Evolutionary conservation across 2,888 invertebrate genomes (phyloP).

Genomic region (Drosophila diplacantha): DNA sequence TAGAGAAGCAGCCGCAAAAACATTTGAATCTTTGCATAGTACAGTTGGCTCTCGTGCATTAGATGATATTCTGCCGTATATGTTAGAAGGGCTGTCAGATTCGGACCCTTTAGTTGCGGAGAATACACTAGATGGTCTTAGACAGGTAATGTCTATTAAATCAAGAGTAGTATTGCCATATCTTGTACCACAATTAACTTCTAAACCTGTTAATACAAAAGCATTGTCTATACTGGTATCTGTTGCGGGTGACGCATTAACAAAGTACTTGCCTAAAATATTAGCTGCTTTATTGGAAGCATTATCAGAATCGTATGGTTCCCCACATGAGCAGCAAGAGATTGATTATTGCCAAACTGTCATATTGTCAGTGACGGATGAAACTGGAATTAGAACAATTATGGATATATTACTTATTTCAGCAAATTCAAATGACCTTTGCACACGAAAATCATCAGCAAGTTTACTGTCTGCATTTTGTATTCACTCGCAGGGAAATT

Average conservation of each 20-base stretch:
- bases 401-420: constrained; percentile 91
- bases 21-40: constrained; percentile 96
- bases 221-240: constrained; percentile 95
- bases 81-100: constrained; percentile 87
- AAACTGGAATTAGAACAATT: constrained; percentile 90
- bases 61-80: constrained; percentile 96
- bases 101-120: constrained; percentile 89
- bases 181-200: constrained; percentile 95
- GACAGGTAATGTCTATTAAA: constrained; percentile 98
- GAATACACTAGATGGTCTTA: constrained; percentile 94
- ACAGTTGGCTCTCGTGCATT: constrained; percentile 95
- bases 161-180: constrained; percentile 97
- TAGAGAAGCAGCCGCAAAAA: constrained; percentile 95
- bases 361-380: constrained; percentile 92
- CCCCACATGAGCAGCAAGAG: constrained; percentile 84
- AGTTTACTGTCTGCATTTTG: constrained; percentile 94
- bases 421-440: constrained; percentile 82
- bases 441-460: constrained; percentile 88
- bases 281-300: constrained; percentile 92
- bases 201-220: constrained; percentile 92
- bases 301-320: constrained; percentile 84
- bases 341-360: constrained; percentile 95
- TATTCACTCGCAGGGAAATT: constrained; percentile 91
- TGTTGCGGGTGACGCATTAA: constrained; percentile 95
- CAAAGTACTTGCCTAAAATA: constrained; percentile 93